These are phyloP conservation scores for Hoplostethus mediterraneus DNA, from an alignment of 2,797 vertebrate genomes.

Conservation along the genomic window DNA sequence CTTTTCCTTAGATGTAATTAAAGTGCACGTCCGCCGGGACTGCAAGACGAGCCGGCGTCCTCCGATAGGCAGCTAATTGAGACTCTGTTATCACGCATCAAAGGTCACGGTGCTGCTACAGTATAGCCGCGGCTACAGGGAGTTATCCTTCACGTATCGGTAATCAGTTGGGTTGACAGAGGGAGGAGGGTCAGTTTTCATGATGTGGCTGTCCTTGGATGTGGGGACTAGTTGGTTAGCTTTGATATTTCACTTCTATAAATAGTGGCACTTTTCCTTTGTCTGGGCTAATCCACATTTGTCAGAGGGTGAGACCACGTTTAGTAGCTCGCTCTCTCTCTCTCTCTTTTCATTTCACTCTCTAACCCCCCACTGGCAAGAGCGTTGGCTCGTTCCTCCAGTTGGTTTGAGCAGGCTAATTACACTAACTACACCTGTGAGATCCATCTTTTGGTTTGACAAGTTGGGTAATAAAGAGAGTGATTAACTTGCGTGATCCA, in stretches of 20 bases:
- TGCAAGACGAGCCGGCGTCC: slow-evolving; percentile 33
- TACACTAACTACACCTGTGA: slow-evolving; percentile 80
- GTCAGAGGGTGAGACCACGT: too few relatives aligned
- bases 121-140: slow-evolving; percentile 23
- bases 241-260: slow-evolving; percentile 32
- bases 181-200: slow-evolving; percentile 52
- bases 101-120: slow-evolving; percentile 57
- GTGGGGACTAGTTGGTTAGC: background rate
- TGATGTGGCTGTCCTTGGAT: slow-evolving; percentile 56
- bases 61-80: slow-evolving; percentile 72
- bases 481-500: slow-evolving; percentile 74
- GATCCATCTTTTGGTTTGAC: slow-evolving; percentile 75
- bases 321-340: background rate
- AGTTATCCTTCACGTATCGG: slow-evolving; percentile 41
- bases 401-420: slow-evolving; percentile 74
- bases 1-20: slow-evolving; percentile 71
- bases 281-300: background rate
- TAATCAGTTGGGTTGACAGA: slow-evolving; percentile 49
- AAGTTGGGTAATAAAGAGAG: slow-evolving; percentile 62
- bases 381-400: slow-evolving; percentile 50
- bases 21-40: slow-evolving; percentile 54
- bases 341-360: slow-evolving; percentile 25
- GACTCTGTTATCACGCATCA: slow-evolving; percentile 43
- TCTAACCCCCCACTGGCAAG: slow-evolving; percentile 47
- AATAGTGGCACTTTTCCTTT: slow-evolving; percentile 60